These are phyloP conservation scores for Carcharodon carcharias DNA, from an alignment of 2,797 vertebrate genomes.

Conservation along the genomic window DNA sequence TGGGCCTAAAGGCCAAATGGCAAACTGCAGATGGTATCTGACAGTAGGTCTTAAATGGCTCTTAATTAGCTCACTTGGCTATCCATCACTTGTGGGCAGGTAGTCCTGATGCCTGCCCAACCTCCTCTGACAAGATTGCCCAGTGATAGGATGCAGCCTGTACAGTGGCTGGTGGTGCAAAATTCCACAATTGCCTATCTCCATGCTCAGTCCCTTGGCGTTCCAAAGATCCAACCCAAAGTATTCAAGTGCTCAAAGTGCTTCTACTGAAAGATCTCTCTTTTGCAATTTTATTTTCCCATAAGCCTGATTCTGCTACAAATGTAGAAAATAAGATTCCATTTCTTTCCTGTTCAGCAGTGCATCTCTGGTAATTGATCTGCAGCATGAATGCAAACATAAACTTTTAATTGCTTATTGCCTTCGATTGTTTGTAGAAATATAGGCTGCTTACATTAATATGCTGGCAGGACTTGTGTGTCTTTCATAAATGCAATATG, in stretches of 20 bases:
- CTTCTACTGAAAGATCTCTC: not conserved
- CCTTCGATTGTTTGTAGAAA: not conserved
- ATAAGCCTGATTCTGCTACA: constrained; percentile 33
- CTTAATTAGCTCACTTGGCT: not conserved
- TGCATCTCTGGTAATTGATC: constrained; percentile 37
- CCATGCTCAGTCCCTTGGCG: not conserved
- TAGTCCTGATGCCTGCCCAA: not conserved
- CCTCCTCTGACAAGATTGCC: not conserved
- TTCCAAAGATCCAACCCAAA: not conserved
- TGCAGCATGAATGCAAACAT: not conserved
- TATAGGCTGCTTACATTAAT: not conserved
- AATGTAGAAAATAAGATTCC: not conserved
- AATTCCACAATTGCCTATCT: not conserved
- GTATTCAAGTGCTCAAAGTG: not conserved
- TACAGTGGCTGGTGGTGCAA: not conserved
- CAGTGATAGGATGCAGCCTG: not conserved
- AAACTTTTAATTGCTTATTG: constrained; percentile 23
- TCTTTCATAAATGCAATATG: not conserved
- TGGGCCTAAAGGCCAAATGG: no score
- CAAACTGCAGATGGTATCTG: not conserved
- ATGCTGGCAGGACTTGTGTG: not conserved
- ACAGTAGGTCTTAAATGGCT: not conserved
- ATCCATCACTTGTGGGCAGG: not conserved
- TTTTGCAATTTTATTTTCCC: not conserved
- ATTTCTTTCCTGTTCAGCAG: not conserved